Evolutionary conservation across 2,888 invertebrate genomes (phyloP).

Genomic region (Temnothorax ravouxi): DNA sequence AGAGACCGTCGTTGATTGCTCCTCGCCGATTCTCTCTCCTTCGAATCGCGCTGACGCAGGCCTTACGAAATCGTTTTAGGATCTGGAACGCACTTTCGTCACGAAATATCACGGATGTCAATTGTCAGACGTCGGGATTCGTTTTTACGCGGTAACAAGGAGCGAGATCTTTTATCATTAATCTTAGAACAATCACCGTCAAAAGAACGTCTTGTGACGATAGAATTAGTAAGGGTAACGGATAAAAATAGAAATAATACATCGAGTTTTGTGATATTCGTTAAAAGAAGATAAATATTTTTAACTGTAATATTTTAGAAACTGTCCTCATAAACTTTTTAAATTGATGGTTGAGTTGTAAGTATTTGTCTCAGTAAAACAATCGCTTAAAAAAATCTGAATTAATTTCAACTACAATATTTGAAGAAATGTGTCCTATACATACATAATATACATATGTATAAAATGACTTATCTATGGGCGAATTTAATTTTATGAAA

Average conservation of each 20-base stretch:
- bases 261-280: not conserved
- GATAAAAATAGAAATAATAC: not conserved
- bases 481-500: not conserved
- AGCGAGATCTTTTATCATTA: not conserved
- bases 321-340: not conserved
- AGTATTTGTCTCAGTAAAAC: not conserved
- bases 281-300: not conserved
- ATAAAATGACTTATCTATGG: not conserved
- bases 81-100: slow-evolving; percentile 59
- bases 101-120: slow-evolving; percentile 63
- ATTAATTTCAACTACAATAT: not conserved
- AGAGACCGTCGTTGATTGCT: slow-evolving; percentile 50
- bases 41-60: slow-evolving; percentile 36
- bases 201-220: not conserved
- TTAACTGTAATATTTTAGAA: not conserved
- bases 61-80: slow-evolving; percentile 62
- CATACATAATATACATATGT: not conserved
- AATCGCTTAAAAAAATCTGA: not conserved
- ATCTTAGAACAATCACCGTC: not conserved
- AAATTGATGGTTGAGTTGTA: not conserved
- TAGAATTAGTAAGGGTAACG: not conserved
- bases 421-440: not conserved
- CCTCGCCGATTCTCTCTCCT: slow-evolving; percentile 46
- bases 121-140: slow-evolving; percentile 16
- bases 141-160: slow-evolving; percentile 22